A percentile compares a stretch with the other conserved stretches of the same genome.
Evolutionary conservation across 2,797 vertebrate species (phyloP).

Genomic region (Cichlasoma orientale): DNA sequence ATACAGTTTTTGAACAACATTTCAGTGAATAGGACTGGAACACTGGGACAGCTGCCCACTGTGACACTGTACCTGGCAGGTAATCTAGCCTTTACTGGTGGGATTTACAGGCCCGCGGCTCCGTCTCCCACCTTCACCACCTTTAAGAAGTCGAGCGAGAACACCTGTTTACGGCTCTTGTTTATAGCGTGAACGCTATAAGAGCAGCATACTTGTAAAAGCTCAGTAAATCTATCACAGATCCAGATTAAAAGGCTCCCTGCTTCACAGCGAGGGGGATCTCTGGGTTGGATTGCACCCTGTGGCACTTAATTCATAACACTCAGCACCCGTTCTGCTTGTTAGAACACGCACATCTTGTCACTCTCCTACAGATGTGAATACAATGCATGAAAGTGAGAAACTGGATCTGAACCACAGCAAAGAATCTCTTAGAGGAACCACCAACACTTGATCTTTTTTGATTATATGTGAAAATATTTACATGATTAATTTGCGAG

Average conservation of each 20-base stretch:
- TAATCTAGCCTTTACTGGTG: background rate
- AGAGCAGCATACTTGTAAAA: slow-evolving; percentile 67
- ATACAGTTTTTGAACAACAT: background rate
- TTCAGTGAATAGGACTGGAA: background rate
- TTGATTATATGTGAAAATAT: slow-evolving; percentile 64
- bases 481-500: slow-evolving; percentile 56
- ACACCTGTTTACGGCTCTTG: slow-evolving; percentile 75
- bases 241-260: slow-evolving; percentile 70
- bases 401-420: slow-evolving; percentile 59
- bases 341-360: slow-evolving; percentile 71
- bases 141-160: slow-evolving; percentile 35
- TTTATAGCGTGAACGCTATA: slow-evolving; percentile 49
- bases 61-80: background rate
- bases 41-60: background rate
- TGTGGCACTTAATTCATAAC: slow-evolving; percentile 62
- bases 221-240: slow-evolving; percentile 77
- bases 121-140: slow-evolving; percentile 11
- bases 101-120: slow-evolving; percentile 24
- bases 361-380: slow-evolving; percentile 70
- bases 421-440: slow-evolving; percentile 54
- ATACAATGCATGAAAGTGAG: slow-evolving; percentile 70
- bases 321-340: slow-evolving; percentile 49
- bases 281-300: slow-evolving; percentile 72
- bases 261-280: slow-evolving; percentile 55
- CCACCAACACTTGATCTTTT: slow-evolving; percentile 59